Conservation (phyloP, 2,888 invertebrate species). For the Sussaba pulchella region DNA sequence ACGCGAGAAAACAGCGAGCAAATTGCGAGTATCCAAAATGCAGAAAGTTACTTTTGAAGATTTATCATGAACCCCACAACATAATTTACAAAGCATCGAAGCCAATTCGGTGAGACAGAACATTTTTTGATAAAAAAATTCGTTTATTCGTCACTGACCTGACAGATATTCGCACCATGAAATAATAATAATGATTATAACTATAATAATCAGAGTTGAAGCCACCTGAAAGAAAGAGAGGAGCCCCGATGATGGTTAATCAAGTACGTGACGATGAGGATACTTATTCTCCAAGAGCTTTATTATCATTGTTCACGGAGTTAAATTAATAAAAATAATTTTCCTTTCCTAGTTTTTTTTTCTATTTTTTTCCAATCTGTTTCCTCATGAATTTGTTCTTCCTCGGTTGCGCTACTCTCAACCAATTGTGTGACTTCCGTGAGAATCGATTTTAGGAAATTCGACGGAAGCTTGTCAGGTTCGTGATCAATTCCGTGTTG, state of each 20-base stretch:
- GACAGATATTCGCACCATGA: too few species aligned
- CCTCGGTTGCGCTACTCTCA: conserved; percentile 11
- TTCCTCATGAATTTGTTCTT: neutral
- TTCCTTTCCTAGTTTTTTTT: neutral
- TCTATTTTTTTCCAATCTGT: neutral
- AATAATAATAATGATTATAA: too few species aligned
- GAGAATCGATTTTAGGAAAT: neutral
- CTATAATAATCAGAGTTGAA: neutral
- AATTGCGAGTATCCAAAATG: too few species aligned
- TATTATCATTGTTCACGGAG: too few species aligned
- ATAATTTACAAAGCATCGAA: too few species aligned
- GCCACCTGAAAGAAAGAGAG: neutral
- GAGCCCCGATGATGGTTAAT: too few species aligned
- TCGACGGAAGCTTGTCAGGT: neutral
- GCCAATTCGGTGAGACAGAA: too few species aligned
- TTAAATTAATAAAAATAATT: neutral
- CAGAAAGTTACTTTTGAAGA: too few species aligned
- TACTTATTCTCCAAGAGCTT: neutral
- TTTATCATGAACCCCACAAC: too few species aligned
- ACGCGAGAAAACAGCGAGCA: neutral
- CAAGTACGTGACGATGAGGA: neutral
- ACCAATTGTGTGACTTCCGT: conserved; percentile 6
- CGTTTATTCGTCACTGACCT: too few species aligned
- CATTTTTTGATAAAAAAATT: too few species aligned
- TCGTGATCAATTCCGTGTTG: too few species aligned